Conservation (phyloP, 2,888 invertebrate genomes). For the Megamerina dolium region DNA sequence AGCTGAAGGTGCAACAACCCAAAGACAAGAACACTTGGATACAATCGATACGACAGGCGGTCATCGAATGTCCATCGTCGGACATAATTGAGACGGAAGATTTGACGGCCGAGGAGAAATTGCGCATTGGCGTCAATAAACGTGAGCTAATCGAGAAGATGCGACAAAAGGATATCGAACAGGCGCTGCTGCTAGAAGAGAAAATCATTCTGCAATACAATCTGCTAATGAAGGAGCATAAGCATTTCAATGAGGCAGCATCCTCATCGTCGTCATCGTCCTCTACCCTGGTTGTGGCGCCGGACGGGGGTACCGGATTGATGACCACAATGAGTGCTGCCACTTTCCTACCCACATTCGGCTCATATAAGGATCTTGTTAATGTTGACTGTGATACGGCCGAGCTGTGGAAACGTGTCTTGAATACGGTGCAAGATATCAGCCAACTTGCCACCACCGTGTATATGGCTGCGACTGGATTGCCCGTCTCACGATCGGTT, state of each 20-base stretch:
- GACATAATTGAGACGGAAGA: constrained; percentile 72
- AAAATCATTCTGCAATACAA: constrained; percentile 80
- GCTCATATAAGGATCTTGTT: constrained; percentile 65
- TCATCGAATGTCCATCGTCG: constrained; percentile 71
- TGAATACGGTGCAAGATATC: constrained; percentile 56
- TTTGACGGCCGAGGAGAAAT: constrained; percentile 71
- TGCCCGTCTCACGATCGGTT: constrained; percentile 79
- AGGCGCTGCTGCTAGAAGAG: constrained; percentile 78
- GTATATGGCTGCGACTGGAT: constrained; percentile 61
- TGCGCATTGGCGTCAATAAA: constrained; percentile 51
- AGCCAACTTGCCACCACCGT: constrained; percentile 67
- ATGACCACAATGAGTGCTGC: constrained; percentile 34
- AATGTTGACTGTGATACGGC: constrained; percentile 71
- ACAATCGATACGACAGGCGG: constrained; percentile 73
- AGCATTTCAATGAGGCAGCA: constrained; percentile 53
- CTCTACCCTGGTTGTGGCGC: constrained; percentile 16
- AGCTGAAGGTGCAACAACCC: constrained; percentile 79
- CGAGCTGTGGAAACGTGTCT: constrained; percentile 76
- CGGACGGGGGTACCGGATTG: background rate
- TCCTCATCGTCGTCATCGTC: constrained; percentile 2
- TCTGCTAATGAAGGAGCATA: constrained; percentile 57
- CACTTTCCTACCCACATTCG: constrained; percentile 46
- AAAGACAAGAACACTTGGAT: constrained; percentile 90
- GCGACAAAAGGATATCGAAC: constrained; percentile 81
- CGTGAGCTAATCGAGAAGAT: constrained; percentile 64